Evolutionary conservation across 2,797 vertebrate genomes (phyloP).

Genomic region (Xiphorhynchus erythropygius): DNA sequence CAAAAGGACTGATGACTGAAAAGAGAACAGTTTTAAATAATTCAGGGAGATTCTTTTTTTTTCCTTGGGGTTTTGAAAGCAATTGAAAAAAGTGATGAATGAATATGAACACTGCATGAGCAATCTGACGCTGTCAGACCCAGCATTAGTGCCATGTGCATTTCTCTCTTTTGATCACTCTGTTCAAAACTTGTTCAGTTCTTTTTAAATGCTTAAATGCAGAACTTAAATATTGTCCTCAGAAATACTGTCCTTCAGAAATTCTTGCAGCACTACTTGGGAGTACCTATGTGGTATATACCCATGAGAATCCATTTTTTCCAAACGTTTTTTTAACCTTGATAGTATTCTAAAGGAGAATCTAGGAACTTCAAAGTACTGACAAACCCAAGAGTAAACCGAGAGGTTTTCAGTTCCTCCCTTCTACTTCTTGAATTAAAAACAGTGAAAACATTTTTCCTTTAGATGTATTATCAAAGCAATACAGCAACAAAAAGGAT

Average conservation of each 20-base stretch:
- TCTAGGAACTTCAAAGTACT: not conserved
- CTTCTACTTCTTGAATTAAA: conserved; percentile 2
- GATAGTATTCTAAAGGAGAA: not conserved
- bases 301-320: not conserved
- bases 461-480: conserved; percentile 14
- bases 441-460: not conserved
- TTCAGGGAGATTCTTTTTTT: conserved; percentile 49
- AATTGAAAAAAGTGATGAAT: conserved; percentile 38
- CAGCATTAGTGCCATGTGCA: not conserved
- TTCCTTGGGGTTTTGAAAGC: conserved; percentile 17
- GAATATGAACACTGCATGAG: conserved; percentile 20
- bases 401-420: not conserved
- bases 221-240: not conserved
- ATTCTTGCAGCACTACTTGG: not conserved
- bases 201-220: conserved; percentile 1
- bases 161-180: conserved; percentile 45
- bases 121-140: not conserved
- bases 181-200: conserved; percentile 8
- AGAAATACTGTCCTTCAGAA: conserved; percentile 3
- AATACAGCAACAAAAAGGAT: not conserved
- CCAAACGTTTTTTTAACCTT: conserved; percentile 17
- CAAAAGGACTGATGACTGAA: conserved; percentile 39
- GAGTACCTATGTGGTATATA: not conserved
- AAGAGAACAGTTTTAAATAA: conserved; percentile 59
- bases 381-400: not conserved